Base-by-base conservation (phyloP, 2,113 vertebrate species). In the Ceratotherium simum region DNA sequence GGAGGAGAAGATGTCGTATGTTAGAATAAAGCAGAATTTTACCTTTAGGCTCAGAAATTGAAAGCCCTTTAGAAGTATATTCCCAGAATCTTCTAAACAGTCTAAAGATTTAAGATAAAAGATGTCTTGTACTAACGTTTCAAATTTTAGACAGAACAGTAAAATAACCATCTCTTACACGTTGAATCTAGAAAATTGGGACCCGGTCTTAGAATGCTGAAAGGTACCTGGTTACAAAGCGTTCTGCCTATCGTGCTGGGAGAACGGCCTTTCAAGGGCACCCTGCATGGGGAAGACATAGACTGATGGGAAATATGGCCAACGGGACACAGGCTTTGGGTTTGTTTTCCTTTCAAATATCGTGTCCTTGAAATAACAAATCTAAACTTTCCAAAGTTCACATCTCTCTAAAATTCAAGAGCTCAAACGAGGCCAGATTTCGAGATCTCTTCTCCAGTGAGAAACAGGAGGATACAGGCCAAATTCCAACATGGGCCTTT, bases 401-500 rank as follows among this genome's bases (percentile, higher is more conserved):
- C 65, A 60, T 90, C 88, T 94, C 87, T 80, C 72, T 88, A 81
- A 96, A 92, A 81, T 90, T 76, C 33, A 92, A 81, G 93, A 56
- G 54, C 36, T 69, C 46, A 54, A 31, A 54, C 3, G 25, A 95
- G 51, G 69, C 90, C 69, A 82, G 39, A 2, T 85, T 82, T 96
- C 2, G 21, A 79, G 56, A 65, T 93, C 86, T 92, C 94, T 96
- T 70, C 83, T 97, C 86, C 51, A 62, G 36, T 20, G 58, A 92
- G 65, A 42, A 64, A 20, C 2, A n/a, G 4, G 51, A 36, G 64
- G 83, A 85, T 31, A 20, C 3, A 80, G 95, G 90, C 92, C 92
- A 92, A 83, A 98, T 96, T 97, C 97, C 97, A 95, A 79, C 80
- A 81, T 72, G n/a, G 65, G 90, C 93, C 96, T 97, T 97, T 98